Evolutionary conservation across 2,797 vertebrate species (phyloP).

Genomic region (Xiphorhynchus erythropygius): DNA sequence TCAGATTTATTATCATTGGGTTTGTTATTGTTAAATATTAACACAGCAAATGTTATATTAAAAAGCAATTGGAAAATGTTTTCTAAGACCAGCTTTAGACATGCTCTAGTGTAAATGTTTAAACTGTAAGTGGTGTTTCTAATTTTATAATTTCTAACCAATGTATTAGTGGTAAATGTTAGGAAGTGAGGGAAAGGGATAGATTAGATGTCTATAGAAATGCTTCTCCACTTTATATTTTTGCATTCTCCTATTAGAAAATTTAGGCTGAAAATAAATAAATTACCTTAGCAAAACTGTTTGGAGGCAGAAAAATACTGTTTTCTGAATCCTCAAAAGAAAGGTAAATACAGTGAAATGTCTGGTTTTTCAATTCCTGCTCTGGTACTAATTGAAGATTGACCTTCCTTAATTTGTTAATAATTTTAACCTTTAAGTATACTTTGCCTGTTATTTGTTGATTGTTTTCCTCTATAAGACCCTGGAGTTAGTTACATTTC

Average conservation of each 20-base stretch:
- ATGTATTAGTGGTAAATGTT: neutral
- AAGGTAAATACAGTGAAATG: neutral
- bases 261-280: neutral
- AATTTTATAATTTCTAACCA: neutral
- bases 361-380: neutral
- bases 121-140: neutral
- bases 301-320: neutral
- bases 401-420: neutral
- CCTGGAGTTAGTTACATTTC: neutral
- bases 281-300: neutral
- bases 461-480: neutral
- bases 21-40: neutral
- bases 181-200: neutral
- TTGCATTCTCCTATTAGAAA: neutral
- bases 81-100: neutral
- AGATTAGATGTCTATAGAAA: neutral
- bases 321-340: neutral
- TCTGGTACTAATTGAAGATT: neutral
- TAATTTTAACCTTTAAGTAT: neutral
- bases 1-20: neutral
- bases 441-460: neutral
- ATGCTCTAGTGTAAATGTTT: neutral
- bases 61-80: neutral
- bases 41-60: neutral
- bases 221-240: neutral